These are phyloP conservation scores for Melanerpes formicivorus DNA, from an alignment of 2,113 vertebrate species.

Conservation along the genomic window DNA sequence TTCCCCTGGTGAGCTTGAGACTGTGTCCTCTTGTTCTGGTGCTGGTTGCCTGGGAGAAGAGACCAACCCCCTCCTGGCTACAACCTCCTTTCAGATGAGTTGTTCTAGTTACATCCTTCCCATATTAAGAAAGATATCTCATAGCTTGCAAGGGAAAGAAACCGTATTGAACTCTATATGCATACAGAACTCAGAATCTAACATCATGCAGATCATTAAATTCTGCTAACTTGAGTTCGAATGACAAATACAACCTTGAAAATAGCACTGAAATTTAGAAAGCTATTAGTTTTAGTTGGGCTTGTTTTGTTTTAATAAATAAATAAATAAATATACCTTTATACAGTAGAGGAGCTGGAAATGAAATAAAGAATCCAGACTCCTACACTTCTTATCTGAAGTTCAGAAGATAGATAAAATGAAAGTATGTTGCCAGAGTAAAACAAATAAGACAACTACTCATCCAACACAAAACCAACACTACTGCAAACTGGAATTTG, in stretches of 20 bases:
- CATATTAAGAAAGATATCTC: not conserved
- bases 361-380: not conserved
- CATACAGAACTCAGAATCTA: not conserved
- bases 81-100: not conserved
- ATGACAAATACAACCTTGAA: not conserved
- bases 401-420: not conserved
- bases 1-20: too few species aligned
- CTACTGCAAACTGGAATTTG: not conserved
- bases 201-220: not conserved
- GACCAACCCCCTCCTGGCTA: too few species aligned
- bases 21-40: too few species aligned
- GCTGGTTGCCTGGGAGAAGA: too few species aligned
- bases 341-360: not conserved
- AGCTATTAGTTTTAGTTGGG: rapidly evolving
- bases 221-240: not conserved
- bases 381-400: not conserved
- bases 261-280: not conserved
- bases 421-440: too few species aligned
- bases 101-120: not conserved
- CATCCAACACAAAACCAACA: not conserved
- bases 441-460: not conserved
- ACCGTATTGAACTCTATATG: not conserved
- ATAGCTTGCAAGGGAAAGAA: not conserved
- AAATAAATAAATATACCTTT: not conserved
- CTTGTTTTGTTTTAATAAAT: not conserved